phyloP scores from a whole-genome alignment of 2,797 vertebrate species.

The Sebastes vulpes region DNA sequence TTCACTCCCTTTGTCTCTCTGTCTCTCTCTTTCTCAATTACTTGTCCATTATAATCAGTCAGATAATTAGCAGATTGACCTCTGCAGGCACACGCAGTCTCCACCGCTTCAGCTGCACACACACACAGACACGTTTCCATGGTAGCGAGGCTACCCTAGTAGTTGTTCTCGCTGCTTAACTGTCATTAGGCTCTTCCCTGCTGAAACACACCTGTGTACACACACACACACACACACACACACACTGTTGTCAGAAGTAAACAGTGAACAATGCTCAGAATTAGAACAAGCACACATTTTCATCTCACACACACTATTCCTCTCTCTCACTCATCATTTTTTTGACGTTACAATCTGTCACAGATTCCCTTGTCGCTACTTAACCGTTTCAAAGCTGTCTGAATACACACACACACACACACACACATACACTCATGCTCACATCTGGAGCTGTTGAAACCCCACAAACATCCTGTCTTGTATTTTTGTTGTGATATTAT shows the following conservation, averaged over 20 bases:
- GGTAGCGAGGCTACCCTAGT: slow-evolving; percentile 15
- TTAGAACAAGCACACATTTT: not conserved
- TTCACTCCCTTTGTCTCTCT: not conserved
- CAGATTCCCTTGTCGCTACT: slow-evolving; percentile 14
- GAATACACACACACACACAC: not conserved
- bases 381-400: slow-evolving; percentile 2
- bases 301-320: not conserved
- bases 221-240: not conserved
- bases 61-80: slow-evolving; percentile 55
- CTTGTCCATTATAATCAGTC: slow-evolving; percentile 50
- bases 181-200: not conserved
- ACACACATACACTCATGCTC: not conserved
- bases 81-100: slow-evolving; percentile 1
- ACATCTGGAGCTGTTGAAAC: not conserved
- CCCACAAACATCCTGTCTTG: not conserved
- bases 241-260: not conserved
- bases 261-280: not conserved
- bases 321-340: not conserved
- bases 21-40: not conserved
- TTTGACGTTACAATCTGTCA: slow-evolving; percentile 1
- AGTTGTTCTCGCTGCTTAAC: slow-evolving; percentile 1
- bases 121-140: slow-evolving; percentile 34
- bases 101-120: not conserved
- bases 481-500: slow-evolving; percentile 1
- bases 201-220: not conserved